Base-by-base conservation (phyloP, 1,140 invertebrate species). In the Danaus melanippus region DNA sequence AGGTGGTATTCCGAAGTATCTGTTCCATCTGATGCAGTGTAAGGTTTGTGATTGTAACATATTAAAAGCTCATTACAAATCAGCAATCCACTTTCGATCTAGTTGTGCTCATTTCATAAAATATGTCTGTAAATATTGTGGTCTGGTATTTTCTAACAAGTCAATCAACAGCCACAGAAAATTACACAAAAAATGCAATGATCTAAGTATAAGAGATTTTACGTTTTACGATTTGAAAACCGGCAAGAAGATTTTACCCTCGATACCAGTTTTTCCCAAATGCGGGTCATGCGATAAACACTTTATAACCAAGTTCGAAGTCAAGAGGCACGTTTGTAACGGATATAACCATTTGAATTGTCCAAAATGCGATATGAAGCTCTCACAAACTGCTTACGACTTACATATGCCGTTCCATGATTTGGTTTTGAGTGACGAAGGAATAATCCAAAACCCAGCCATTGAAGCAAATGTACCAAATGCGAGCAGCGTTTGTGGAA, bases 361-460 rank as follows among this genome's bases (percentile, higher is more conserved):
- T 46, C 41, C 59, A 32, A 53, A 67, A 39, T 83, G 77, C 58
- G 48, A 67, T 7, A 66, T 60, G 17, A 74, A 74, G 50, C 57
- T 79, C 15, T 67, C 62, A 12, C 57, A 73, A 49, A 32, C 41
- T 10, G 67, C 66, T 45, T 74, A 66, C 54, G 67, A 72, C 51
- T 60, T 83, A 51, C 77, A 83, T 56, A 62, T 76, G 47, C 43
- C 60, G 21, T 80, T 78, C 67, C 77, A 83, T 58, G 42, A 60
- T 50, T 80, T 74, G 48, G 46, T 12, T 44, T 53, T 48, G 45
- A 39, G 12, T 46, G 41, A 15, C 0, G 41, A 54, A 46, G 39
- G 5, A 50, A 46, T 12, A n/a, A 10, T 12, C 12, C 39, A 11
- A 55, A 21, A 39, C 9, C 12, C 43, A 50, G 9, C 9, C 10